Evolutionary conservation across 2,888 invertebrate species (phyloP).

Genomic region (Mongoloraphidia duomilia): DNA sequence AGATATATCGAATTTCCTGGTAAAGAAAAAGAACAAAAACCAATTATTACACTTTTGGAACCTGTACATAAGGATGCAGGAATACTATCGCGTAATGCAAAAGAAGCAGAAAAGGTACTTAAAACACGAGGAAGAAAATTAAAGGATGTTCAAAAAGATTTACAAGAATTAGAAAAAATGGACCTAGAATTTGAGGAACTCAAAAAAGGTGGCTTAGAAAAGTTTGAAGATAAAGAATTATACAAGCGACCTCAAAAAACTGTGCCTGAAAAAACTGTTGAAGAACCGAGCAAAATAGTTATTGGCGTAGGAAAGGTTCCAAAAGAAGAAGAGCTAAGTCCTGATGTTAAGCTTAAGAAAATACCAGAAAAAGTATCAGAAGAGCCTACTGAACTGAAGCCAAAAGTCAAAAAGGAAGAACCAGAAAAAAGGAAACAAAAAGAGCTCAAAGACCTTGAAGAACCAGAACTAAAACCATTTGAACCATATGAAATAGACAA

Average conservation of each 20-base stretch:
- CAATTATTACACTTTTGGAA: conserved; percentile 25
- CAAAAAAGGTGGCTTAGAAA: conserved; percentile 22
- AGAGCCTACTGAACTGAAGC: conserved; percentile 16
- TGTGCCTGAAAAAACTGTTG: conserved; percentile 9
- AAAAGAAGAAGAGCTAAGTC: conserved; percentile 19
- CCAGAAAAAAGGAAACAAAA: conserved; percentile 16
- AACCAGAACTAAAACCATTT: conserved; percentile 14
- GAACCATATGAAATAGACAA: conserved; percentile 16
- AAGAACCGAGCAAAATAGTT: conserved; percentile 14
- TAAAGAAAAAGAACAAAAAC: conserved; percentile 22
- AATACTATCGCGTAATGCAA: conserved; percentile 32
- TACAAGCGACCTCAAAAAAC: conserved; percentile 19
- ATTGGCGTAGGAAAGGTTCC: conserved; percentile 23
- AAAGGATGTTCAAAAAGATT: conserved; percentile 27
- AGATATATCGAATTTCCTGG: conserved; percentile 33
- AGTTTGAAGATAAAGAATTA: conserved; percentile 24
- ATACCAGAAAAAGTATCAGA: conserved; percentile 24
- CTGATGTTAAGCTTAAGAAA: conserved; percentile 24
- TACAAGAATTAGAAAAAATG: conserved; percentile 30
- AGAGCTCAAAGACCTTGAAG: conserved; percentile 16
- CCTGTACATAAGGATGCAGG: conserved; percentile 27
- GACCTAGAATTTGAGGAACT: conserved; percentile 30
- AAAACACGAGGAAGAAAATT: conserved; percentile 26
- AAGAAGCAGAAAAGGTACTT: conserved; percentile 29
- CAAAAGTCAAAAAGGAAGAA: conserved; percentile 15